Conservation (phyloP, 2,113 vertebrate genomes). For the Hydrolagus affinis region DNA sequence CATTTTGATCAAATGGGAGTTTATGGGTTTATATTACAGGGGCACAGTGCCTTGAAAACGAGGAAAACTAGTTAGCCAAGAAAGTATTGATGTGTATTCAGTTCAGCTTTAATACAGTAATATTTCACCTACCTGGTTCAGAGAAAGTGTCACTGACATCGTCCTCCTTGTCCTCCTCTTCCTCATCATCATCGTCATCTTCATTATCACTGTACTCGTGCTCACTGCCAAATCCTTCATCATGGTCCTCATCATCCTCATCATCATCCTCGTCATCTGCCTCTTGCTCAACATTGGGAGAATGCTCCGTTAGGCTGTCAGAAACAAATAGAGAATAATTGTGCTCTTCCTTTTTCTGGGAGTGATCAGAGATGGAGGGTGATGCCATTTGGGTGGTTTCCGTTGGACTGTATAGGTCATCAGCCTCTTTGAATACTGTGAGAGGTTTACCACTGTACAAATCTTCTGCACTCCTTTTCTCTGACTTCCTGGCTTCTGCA, state of each 20-base stretch:
- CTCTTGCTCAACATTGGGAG: conserved; percentile 63
- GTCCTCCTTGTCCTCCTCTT: conserved; percentile 87
- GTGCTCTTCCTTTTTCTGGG: conserved; percentile 93
- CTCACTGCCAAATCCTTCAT: conserved; percentile 94
- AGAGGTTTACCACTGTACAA: conserved; percentile 44
- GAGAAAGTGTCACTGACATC: conserved; percentile 97
- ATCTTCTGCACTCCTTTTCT: conserved; percentile 62
- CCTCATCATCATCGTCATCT: conserved; percentile 71
- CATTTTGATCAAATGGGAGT: too few relatives aligned
- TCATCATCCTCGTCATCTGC: conserved; percentile 65
- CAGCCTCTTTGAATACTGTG: conserved; percentile 58
- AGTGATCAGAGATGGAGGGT: conserved; percentile 56
- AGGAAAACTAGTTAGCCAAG: too few relatives aligned
- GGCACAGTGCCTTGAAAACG: too few relatives aligned
- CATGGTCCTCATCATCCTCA: conserved; percentile 79
- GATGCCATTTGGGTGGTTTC: conserved; percentile 5
- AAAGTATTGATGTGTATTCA: too few relatives aligned
- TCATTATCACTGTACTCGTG: conserved; percentile 90
- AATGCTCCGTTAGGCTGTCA: conserved; percentile 60
- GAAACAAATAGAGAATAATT: conserved; percentile 94
- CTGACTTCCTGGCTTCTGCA: conserved; percentile 54
- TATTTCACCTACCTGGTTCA: conserved; percentile 72
- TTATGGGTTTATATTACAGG: too few relatives aligned
- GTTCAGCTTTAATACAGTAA: not conserved
- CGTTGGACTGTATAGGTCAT: conserved; percentile 39